Percentiles rank a stretch among this genome's conserved stretches.
phyloP scores from a whole-genome alignment of 2,888 invertebrate genomes.

The Diaphora mendica region DNA sequence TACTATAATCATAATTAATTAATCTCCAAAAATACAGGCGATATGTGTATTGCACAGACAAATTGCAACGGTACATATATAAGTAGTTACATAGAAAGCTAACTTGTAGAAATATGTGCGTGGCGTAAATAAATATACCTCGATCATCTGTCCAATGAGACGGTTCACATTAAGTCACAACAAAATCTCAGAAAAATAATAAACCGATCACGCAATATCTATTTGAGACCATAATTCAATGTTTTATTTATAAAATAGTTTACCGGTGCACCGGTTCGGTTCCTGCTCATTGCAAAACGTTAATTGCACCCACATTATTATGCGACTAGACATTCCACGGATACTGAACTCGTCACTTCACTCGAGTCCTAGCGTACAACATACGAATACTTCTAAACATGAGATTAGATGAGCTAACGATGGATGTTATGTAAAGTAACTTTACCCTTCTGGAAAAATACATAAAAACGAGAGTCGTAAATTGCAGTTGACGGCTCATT shows the following conservation, averaged over 20 bases:
- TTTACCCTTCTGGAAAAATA: slow-evolving; percentile 24
- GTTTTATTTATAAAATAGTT: slow-evolving; percentile 2
- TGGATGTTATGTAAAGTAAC: slow-evolving; percentile 15
- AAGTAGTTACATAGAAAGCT: slow-evolving; percentile 11
- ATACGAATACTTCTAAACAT: slow-evolving; percentile 24
- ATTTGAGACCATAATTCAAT: slow-evolving; percentile 25
- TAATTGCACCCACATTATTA: slow-evolving; percentile 47
- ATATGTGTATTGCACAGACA: slow-evolving; percentile 24
- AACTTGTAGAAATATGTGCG: slow-evolving; percentile 16
- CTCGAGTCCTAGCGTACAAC: slow-evolving; percentile 20
- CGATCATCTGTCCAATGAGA: slow-evolving; percentile 34
- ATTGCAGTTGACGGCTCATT: not conserved
- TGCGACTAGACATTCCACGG: slow-evolving; percentile 54
- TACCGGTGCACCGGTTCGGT: slow-evolving; percentile 9
- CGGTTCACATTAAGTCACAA: slow-evolving; percentile 25
- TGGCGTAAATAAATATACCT: slow-evolving; percentile 12
- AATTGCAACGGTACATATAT: slow-evolving; percentile 6
- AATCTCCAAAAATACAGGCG: slow-evolving; percentile 18
- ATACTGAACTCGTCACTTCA: slow-evolving; percentile 17
- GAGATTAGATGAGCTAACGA: slow-evolving; percentile 27
- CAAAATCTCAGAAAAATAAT: slow-evolving; percentile 20
- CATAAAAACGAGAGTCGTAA: not conserved
- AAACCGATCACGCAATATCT: slow-evolving; percentile 23
- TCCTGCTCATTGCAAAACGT: slow-evolving; percentile 11
- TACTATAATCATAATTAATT: slow-evolving; percentile 6